These are phyloP conservation scores for Chorisops tibialis DNA, from an alignment of 2,888 invertebrate genomes.

Conservation along the genomic window DNA sequence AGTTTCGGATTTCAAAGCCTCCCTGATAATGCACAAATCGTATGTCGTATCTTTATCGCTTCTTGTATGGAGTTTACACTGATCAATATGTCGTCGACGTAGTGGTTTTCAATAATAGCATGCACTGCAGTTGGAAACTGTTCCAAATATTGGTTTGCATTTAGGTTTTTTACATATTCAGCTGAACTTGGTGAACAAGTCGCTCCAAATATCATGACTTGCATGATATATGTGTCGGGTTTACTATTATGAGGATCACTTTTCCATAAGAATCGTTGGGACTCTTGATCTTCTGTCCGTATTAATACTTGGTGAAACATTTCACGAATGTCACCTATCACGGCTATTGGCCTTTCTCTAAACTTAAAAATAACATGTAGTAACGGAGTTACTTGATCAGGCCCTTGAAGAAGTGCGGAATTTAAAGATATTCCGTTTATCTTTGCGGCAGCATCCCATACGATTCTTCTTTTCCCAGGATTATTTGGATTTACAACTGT, in stretches of 20 bases:
- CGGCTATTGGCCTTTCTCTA: constrained; percentile 41
- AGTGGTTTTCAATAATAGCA: constrained; percentile 32
- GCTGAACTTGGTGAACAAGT: constrained; percentile 17
- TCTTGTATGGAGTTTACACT: no score
- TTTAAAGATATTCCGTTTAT: constrained; percentile 38
- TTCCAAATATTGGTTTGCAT: constrained; percentile 27
- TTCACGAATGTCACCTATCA: constrained; percentile 40
- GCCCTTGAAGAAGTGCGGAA: constrained; percentile 40
- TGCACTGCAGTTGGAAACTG: constrained; percentile 32
- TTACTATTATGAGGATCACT: constrained; percentile 27
- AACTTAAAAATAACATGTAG: constrained; percentile 44
- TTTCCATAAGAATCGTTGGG: constrained; percentile 40
- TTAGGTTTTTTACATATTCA: constrained; percentile 34
- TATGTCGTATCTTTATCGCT: no score
- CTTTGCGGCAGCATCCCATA: constrained; percentile 10
- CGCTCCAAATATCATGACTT: constrained; percentile 30
- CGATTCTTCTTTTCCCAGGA: neutral
- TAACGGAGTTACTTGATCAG: constrained; percentile 41
- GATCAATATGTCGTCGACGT: constrained; percentile 20
- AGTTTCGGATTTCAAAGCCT: constrained; percentile 35
- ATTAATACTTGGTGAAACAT: constrained; percentile 27
- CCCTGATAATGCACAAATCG: constrained; percentile 3
- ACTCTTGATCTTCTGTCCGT: constrained; percentile 37
- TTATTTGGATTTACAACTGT: neutral
- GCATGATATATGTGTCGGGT: constrained; percentile 32